Conservation (phyloP, 2,888 invertebrate species). For the Netelia fuscicornis region DNA sequence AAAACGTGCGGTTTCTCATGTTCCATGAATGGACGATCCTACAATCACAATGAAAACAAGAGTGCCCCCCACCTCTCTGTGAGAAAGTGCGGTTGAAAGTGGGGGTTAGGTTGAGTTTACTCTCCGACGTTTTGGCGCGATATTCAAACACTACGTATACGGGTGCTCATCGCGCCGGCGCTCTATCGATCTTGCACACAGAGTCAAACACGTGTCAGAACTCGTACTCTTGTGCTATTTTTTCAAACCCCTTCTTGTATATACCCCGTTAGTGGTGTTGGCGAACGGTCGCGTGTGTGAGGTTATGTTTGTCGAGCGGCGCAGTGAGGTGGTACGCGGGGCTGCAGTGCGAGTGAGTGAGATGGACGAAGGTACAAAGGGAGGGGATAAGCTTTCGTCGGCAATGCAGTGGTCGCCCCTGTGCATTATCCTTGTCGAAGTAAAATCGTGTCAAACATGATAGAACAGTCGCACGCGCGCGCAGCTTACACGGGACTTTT, state of each 20-base stretch:
- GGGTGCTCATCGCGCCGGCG: conserved; percentile 27
- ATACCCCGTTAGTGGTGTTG: not conserved
- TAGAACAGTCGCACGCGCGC: conserved; percentile 41
- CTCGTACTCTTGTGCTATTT: conserved; percentile 4
- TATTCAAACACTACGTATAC: not conserved
- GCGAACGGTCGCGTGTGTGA: conserved; percentile 6
- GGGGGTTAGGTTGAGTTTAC: not conserved
- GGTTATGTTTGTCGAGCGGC: conserved; percentile 14
- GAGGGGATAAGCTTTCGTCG: conserved; percentile 62
- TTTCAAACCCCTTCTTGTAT: not conserved
- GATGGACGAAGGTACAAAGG: conserved; percentile 18
- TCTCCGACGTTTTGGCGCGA: not conserved
- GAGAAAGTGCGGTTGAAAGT: not conserved
- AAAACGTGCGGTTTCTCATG: not conserved
- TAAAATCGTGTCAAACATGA: conserved; percentile 63
- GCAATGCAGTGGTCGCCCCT: conserved; percentile 71
- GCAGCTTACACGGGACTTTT: conserved; percentile 58
- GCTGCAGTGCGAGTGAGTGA: conserved; percentile 23
- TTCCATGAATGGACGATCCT: not conserved
- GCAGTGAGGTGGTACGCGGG: too few relatives aligned
- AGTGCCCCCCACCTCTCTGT: not conserved
- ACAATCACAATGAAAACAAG: not conserved
- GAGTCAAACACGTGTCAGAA: conserved; percentile 57
- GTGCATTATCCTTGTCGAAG: conserved; percentile 50
- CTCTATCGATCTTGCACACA: conserved; percentile 38